Percentiles rank a stretch among this genome's conserved stretches.
These are phyloP conservation scores for Halesus radiatus DNA, from an alignment of 1,140 invertebrate genomes.

Conservation along the genomic window DNA sequence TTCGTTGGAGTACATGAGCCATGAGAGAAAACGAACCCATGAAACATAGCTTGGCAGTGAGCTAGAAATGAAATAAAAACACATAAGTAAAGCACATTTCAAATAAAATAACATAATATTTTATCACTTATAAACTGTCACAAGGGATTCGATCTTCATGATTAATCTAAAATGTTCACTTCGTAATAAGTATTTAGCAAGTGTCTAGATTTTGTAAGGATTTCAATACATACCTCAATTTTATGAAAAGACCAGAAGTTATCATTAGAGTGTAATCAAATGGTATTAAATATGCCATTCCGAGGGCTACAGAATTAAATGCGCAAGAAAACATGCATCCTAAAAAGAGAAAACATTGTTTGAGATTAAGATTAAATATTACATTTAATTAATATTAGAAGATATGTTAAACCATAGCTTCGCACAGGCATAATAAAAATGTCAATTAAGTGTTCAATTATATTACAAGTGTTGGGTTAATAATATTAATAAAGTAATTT, in stretches of 20 bases:
- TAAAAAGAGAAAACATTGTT: slow-evolving; percentile 63
- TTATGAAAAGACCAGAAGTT: slow-evolving; percentile 87
- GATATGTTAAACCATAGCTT: background rate
- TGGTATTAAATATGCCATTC: slow-evolving; percentile 88
- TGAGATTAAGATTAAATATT: background rate
- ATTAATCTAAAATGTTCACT: too few species aligned
- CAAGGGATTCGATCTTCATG: too few species aligned
- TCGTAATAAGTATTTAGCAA: too few species aligned
- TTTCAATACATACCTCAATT: slow-evolving; percentile 75
- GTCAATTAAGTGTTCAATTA: too few species aligned
- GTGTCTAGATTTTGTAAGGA: too few species aligned
- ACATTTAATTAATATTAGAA: too few species aligned
- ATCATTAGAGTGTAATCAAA: slow-evolving; percentile 92
- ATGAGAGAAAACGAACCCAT: slow-evolving; percentile 92
- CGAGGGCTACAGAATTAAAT: slow-evolving; percentile 83
- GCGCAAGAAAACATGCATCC: slow-evolving; percentile 88
- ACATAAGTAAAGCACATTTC: background rate
- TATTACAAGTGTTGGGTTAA: too few species aligned
- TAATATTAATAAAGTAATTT: background rate
- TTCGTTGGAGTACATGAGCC: slow-evolving; percentile 94
- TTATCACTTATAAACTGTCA: too few species aligned
- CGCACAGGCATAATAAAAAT: background rate
- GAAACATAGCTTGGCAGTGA: slow-evolving; percentile 83
- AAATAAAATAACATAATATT: too few species aligned
- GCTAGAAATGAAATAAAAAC: slow-evolving; percentile 67